These are phyloP conservation scores for Dolichopus griseipennis DNA, from an alignment of 2,888 invertebrate species.

Conservation along the genomic window DNA sequence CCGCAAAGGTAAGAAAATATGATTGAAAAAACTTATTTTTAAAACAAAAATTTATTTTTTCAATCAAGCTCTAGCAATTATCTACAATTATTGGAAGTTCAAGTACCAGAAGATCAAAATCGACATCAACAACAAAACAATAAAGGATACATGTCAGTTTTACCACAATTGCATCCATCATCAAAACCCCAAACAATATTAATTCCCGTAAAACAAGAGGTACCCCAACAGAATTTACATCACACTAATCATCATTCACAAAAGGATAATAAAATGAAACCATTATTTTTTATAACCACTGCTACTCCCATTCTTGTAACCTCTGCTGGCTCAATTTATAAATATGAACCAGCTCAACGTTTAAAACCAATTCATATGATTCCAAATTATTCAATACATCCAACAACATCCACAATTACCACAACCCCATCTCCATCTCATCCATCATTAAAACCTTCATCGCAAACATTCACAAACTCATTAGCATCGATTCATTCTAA, in stretches of 20 bases:
- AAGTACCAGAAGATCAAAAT: not conserved
- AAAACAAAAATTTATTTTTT: not conserved
- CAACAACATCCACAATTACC: not conserved
- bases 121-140: conserved; percentile 7
- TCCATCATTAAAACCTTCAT: not conserved
- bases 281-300: not conserved
- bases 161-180: not conserved
- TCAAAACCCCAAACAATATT: not conserved
- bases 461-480: not conserved
- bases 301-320: conserved; percentile 23
- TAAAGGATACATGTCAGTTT: not conserved
- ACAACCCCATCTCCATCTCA: not conserved
- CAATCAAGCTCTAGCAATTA: not conserved
- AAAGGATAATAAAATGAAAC: not conserved
- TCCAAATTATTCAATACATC: not conserved
- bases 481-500: not conserved
- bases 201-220: not conserved
- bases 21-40: no score
- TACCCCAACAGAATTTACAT: not conserved
- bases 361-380: conserved; percentile 30
- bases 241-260: not conserved
- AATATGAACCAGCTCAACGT: conserved; percentile 32
- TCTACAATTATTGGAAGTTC: not conserved
- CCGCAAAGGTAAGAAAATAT: not conserved
- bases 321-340: conserved; percentile 31